Base-by-base conservation (phyloP, 2,888 invertebrate genomes). In the Adelognathus sp. region DNA sequence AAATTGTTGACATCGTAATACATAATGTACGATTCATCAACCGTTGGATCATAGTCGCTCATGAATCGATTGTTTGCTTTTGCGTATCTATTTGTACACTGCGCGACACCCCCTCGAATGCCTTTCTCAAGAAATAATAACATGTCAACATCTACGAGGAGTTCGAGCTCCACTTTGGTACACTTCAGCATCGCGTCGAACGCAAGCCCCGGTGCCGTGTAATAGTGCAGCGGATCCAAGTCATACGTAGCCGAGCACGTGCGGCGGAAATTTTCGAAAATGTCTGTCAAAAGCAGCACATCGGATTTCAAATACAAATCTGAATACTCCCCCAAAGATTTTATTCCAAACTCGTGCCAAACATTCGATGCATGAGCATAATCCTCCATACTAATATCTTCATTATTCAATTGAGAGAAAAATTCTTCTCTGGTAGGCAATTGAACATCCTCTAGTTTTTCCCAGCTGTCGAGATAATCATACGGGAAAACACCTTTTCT, bases 1-100 rank as follows among this genome's bases (percentile, higher is more conserved):
- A 89, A 75, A 79, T 89, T 90, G 72, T 90, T 90, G 0, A 84
- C 86, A 82, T 90, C 89, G 3, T 87, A 80, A 71, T 88, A 90
- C 36, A 84, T 80, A 16, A 91, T 46, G 74, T 84, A 90, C 5
- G 82, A 86, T 3, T 61, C 41, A 1, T 54, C 66, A 81, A 84
- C 18, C 1, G 36, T 27, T 11, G 18, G n/a, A 27, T 73, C 18
- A 50, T 36, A 66, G 5, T 11, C 18, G 0, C 44, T 56, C 71
- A 75, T 75, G 18, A 72, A 81, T n/a, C 31, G 50, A 58, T 81
- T 71, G 41, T 78, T 81, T 3, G 67, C 76, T 56, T 18, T n/a
- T 44, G 44, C 61, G n/a, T 76, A 63, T 44, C 66, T 44, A 21
- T 78, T 76, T 11, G 58, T 58, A 31, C 76, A 78, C 21, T 78